These are phyloP conservation scores for Artemia franciscana DNA, from an alignment of 1,140 invertebrate species.

Conservation along the genomic window DNA sequence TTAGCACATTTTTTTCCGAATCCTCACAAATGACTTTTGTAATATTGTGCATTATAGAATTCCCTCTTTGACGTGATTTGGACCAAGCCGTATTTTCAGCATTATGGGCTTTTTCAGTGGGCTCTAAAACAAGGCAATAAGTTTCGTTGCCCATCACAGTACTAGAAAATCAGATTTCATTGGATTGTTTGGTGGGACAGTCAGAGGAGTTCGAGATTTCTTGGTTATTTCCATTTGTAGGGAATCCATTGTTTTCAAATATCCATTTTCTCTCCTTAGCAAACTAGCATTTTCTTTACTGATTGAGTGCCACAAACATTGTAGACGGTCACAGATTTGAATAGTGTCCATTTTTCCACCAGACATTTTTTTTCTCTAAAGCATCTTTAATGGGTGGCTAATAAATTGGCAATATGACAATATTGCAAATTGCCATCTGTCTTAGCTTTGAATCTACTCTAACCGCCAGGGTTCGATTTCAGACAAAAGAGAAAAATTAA, in stretches of 20 bases:
- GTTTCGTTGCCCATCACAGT: not conserved
- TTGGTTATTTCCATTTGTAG: not conserved
- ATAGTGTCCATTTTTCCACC: too few relatives aligned
- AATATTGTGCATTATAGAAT: not conserved
- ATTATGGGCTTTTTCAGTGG: not conserved
- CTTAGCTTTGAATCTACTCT: too few relatives aligned
- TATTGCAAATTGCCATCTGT: too few relatives aligned
- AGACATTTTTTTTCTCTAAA: too few relatives aligned
- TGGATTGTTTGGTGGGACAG: not conserved
- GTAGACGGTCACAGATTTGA: too few relatives aligned
- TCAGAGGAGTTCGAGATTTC: too few relatives aligned
- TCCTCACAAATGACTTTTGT: not conserved
- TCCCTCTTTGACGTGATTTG: not conserved
- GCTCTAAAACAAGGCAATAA: not conserved
- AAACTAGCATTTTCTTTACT: not conserved
- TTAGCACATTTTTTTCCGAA: not conserved
- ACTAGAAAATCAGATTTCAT: not conserved
- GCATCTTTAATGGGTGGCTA: too few relatives aligned
- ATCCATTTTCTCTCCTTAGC: not conserved
- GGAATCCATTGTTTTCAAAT: not conserved
- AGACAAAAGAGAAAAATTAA: too few relatives aligned
- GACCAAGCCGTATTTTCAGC: not conserved
- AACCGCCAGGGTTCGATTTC: too few relatives aligned
- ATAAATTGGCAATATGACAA: too few relatives aligned
- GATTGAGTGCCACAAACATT: too few relatives aligned